Conservation (phyloP, 2,113 vertebrate species). For the Nycticryphes semicollaris region DNA sequence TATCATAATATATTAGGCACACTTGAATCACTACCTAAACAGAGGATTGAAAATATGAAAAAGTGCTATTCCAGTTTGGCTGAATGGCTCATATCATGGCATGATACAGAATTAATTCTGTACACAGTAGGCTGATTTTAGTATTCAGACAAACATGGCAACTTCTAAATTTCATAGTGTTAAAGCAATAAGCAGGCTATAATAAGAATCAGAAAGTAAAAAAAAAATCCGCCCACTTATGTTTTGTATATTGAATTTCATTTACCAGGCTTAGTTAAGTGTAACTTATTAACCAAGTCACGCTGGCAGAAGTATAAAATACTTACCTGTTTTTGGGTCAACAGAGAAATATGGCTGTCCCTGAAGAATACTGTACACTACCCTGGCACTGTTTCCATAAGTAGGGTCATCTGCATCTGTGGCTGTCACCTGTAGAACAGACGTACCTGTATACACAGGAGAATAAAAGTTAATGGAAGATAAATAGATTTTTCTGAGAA, state of each 20-base stretch:
- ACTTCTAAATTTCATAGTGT: background rate
- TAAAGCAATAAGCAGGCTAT: background rate
- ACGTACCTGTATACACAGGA: constrained; percentile 82
- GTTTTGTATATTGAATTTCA: background rate
- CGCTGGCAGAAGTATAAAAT: background rate
- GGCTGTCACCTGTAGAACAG: constrained; percentile 94
- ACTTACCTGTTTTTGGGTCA: constrained; percentile 92
- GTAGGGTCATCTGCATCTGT: constrained; percentile 95
- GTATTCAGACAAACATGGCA: background rate
- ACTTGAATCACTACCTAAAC: background rate
- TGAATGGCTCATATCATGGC: background rate
- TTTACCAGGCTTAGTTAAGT: background rate
- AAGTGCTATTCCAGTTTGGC: background rate
- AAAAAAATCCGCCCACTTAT: background rate
- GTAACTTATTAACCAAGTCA: background rate
- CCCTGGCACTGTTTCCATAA: constrained; percentile 93
- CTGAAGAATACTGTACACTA: constrained; percentile 96
- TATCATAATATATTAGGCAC: background rate
- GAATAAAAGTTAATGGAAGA: constrained; percentile 42
- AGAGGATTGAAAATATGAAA: background rate
- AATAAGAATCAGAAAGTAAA: background rate
- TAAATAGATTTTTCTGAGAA: background rate
- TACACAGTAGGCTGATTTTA: background rate
- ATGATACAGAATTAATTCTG: background rate
- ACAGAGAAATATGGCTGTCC: constrained; percentile 98